Evolutionary conservation across 2,888 invertebrate species (phyloP).

Genomic region (Mythimna albipuncta): DNA sequence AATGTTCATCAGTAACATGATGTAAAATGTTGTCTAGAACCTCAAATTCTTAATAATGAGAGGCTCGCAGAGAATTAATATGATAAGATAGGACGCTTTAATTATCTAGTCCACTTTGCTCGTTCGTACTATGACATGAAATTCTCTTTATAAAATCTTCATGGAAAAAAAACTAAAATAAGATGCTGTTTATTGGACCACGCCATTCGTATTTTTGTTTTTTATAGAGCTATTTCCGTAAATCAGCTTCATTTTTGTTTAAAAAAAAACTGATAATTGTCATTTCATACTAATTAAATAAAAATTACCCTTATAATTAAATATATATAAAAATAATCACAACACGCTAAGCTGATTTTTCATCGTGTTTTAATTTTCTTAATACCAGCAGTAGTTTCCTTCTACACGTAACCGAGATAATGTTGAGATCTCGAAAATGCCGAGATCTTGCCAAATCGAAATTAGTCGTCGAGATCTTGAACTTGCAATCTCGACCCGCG

Average conservation of each 20-base stretch:
- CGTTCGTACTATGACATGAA: too few relatives aligned
- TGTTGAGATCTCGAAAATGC: background rate
- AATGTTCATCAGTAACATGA: conserved; percentile 1
- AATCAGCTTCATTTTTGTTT: too few relatives aligned
- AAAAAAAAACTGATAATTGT: too few relatives aligned
- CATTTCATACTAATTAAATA: too few relatives aligned
- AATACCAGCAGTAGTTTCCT: background rate
- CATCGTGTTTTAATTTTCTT: background rate
- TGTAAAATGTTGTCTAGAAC: conserved; percentile 1
- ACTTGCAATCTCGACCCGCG: background rate
- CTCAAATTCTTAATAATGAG: background rate
- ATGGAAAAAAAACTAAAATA: too few relatives aligned
- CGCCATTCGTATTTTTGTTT: too few relatives aligned
- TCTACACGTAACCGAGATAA: background rate
- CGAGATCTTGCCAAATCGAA: background rate
- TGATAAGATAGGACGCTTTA: background rate
- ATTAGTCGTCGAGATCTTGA: background rate
- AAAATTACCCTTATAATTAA: too few relatives aligned
- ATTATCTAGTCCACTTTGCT: background rate
- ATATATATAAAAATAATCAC: too few relatives aligned
- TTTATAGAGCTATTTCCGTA: too few relatives aligned
- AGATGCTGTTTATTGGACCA: too few relatives aligned
- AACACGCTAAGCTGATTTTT: background rate
- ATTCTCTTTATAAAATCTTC: too few relatives aligned
- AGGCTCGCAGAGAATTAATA: background rate